Percentiles rank a stretch among this genome's conserved stretches.
Evolutionary conservation across 2,888 invertebrate species (phyloP).

Genomic region (Pseudanteris insignis): DNA sequence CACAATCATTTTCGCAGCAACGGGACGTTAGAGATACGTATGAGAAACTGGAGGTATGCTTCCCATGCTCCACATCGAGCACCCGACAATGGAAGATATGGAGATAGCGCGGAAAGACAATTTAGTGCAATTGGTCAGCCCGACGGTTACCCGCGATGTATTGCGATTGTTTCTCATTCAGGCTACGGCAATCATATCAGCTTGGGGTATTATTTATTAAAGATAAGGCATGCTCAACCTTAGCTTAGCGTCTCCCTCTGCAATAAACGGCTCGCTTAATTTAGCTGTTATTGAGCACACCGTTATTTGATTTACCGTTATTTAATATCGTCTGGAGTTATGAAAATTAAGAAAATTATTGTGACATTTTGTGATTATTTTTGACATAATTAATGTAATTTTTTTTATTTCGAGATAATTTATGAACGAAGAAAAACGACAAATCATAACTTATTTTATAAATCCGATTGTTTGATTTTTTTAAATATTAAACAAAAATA

Average conservation of each 20-base stretch:
- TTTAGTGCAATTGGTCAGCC: conserved; percentile 34
- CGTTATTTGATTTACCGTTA: background rate
- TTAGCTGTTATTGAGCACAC: background rate
- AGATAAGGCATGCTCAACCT: conserved; percentile 14
- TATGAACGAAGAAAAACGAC: too few relatives aligned
- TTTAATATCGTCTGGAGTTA: too few relatives aligned
- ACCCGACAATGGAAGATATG: background rate
- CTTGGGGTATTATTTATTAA: conserved; percentile 15
- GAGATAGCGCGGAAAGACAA: conserved; percentile 23
- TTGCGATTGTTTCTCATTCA: conserved; percentile 33
- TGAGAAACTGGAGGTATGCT: conserved; percentile 23
- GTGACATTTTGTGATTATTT: too few relatives aligned
- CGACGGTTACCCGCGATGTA: background rate
- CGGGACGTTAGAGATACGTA: conserved; percentile 16
- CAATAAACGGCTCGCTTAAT: background rate
- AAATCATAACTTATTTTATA: too few relatives aligned
- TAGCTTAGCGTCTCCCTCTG: background rate
- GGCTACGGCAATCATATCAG: conserved; percentile 29
- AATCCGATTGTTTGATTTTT: too few relatives aligned
- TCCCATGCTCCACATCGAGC: conserved; percentile 11
- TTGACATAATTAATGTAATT: too few relatives aligned
- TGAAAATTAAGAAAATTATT: too few relatives aligned
- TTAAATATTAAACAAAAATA: too few relatives aligned
- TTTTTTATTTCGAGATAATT: too few relatives aligned
- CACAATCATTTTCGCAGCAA: conserved; percentile 24